phyloP scores from a whole-genome alignment of 2,888 invertebrate genomes.

The Lycaena phlaeas region DNA sequence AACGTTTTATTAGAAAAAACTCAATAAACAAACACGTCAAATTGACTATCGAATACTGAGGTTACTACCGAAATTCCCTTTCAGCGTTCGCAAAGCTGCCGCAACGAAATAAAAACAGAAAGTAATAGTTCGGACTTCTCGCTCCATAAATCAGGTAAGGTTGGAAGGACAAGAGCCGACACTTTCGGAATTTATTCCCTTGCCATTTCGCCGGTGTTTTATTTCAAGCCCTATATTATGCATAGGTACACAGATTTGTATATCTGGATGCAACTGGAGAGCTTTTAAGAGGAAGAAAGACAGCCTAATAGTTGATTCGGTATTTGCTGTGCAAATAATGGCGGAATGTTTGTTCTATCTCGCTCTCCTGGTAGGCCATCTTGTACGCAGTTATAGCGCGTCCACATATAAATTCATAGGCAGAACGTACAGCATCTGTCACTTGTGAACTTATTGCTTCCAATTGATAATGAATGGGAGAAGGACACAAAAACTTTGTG shows the following conservation, averaged over 20 bases:
- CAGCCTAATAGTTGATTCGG: constrained; percentile 10
- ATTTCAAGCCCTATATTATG: constrained; percentile 25
- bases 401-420: background rate
- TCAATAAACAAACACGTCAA: constrained; percentile 16
- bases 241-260: constrained; percentile 17
- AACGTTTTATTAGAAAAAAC: constrained; percentile 8
- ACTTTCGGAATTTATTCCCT: constrained; percentile 61
- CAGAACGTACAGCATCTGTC: constrained; percentile 20
- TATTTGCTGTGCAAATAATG: constrained; percentile 12
- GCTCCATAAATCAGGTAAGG: constrained; percentile 60
- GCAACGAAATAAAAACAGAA: constrained; percentile 49
- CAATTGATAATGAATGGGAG: constrained; percentile 25
- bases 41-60: constrained; percentile 30
- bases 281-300: constrained; percentile 4
- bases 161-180: constrained; percentile 34
- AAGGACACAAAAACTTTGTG: constrained; percentile 15
- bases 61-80: constrained; percentile 38
- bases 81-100: constrained; percentile 40
- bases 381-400: constrained; percentile 2
- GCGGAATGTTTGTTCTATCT: constrained; percentile 11
- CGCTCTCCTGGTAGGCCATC: constrained; percentile 1
- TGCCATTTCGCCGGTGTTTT: constrained; percentile 28
- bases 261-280: background rate
- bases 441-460: constrained; percentile 26
- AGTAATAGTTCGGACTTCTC: constrained; percentile 57